Evolutionary conservation across 2,113 vertebrate genomes (phyloP).

Genomic region (Centropus unirufus): DNA sequence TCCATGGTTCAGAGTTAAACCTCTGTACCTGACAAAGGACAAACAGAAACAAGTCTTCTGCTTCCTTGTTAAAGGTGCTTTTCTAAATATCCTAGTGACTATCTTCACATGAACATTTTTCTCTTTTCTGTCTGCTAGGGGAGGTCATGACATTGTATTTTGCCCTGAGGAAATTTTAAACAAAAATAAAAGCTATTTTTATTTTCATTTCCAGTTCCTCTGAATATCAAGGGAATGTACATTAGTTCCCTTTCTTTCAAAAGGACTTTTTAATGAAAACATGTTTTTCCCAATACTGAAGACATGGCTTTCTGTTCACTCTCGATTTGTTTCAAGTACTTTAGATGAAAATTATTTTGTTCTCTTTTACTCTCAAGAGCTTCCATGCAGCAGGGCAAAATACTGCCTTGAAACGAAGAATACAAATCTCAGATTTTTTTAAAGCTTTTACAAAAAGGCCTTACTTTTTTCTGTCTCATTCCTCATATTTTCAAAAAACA

Average conservation of each 20-base stretch:
- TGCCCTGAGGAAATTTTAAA: background rate
- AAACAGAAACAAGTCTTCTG: background rate
- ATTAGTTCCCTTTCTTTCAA: background rate
- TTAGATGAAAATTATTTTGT: background rate
- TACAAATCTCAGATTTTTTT: background rate
- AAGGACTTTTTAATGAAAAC: background rate
- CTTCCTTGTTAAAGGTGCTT: background rate
- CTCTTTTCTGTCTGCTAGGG: background rate
- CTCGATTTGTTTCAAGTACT: background rate
- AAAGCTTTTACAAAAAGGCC: background rate
- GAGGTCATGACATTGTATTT: conserved; percentile 2
- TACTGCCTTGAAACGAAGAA: background rate
- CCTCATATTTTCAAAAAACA: background rate
- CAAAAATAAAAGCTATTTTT: conserved; percentile 44
- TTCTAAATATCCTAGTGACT: background rate
- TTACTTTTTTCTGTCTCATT: background rate
- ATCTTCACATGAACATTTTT: background rate
- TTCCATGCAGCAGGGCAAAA: background rate
- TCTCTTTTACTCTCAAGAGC: background rate
- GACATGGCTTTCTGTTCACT: background rate
- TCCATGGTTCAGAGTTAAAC: background rate
- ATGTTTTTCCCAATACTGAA: background rate
- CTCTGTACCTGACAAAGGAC: background rate
- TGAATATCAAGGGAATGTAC: background rate
- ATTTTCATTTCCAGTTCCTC: conserved; percentile 24